Conservation (phyloP, 2,113 vertebrate species). For the Muntiacus reevesi region DNA sequence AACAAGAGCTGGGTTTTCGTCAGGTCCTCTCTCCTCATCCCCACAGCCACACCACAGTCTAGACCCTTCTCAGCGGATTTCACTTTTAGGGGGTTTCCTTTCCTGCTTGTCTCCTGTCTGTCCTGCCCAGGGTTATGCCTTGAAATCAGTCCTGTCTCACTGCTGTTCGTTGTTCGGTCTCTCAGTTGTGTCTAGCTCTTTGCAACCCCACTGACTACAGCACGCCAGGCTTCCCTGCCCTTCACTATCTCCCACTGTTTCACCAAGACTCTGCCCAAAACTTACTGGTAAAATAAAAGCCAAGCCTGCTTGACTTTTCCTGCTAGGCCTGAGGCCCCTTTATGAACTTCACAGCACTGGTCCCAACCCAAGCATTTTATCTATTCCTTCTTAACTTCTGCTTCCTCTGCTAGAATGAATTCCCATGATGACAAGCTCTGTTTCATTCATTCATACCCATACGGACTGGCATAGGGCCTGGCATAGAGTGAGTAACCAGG, state of each 20-base stretch:
- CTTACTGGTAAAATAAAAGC: not conserved
- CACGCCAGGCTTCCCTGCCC: not conserved
- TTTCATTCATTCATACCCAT: not conserved
- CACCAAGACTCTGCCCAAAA: not conserved
- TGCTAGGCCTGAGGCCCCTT: not conserved
- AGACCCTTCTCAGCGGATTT: not conserved
- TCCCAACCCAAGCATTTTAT: not conserved
- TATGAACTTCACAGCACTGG: not conserved
- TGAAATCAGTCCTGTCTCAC: not conserved
- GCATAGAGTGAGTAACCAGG: not conserved
- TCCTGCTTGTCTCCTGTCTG: not conserved
- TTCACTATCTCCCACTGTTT: not conserved
- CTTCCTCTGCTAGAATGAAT: not conserved
- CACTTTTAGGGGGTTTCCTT: not conserved
- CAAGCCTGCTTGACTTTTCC: not conserved
- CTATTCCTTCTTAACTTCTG: not conserved
- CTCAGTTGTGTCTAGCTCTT: not conserved
- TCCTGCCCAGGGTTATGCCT: not conserved
- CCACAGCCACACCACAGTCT: not conserved
- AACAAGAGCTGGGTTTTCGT: not conserved
- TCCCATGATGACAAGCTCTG: not conserved
- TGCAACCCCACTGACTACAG: not conserved
- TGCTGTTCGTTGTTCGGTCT: not conserved
- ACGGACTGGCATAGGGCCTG: not conserved
- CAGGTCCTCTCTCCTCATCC: not conserved